Conservation (phyloP, 2,888 invertebrate species). For the Sesia bembeciformis region DNA sequence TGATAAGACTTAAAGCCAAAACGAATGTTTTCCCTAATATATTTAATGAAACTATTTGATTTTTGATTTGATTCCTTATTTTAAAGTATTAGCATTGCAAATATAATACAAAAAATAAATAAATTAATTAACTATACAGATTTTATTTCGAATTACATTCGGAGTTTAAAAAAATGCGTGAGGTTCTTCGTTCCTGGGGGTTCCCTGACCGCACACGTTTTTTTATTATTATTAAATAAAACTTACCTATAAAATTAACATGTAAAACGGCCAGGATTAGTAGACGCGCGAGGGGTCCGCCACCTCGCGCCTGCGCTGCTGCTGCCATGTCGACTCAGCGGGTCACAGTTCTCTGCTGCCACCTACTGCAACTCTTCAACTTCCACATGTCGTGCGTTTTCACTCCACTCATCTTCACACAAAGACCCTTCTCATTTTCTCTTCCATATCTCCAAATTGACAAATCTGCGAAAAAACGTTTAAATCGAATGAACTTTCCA, state of each 20-base stretch:
- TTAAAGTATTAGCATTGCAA: no score
- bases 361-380: conserved; percentile 22
- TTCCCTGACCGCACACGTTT: no score
- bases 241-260: conserved; percentile 66
- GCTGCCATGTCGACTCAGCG: conserved; percentile 58
- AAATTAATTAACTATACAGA: no score
- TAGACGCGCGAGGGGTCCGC: conserved; percentile 59
- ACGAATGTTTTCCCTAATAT: no score
- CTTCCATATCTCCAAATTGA: background rate
- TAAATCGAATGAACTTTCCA: no score
- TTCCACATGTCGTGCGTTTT: background rate
- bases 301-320: conserved; percentile 41
- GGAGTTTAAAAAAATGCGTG: no score
- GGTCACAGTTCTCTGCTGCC: conserved; percentile 46
- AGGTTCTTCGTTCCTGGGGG: no score
- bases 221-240: background rate
- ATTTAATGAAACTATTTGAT: no score
- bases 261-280: conserved; percentile 56
- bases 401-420: background rate
- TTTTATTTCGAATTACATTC: no score
- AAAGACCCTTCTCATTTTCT: background rate
- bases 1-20: no score
- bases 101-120: no score
- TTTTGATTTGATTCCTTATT: no score
- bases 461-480: background rate